These are phyloP conservation scores for Teleogryllus occipitalis DNA, from an alignment of 1,140 invertebrate genomes.

Conservation along the genomic window DNA sequence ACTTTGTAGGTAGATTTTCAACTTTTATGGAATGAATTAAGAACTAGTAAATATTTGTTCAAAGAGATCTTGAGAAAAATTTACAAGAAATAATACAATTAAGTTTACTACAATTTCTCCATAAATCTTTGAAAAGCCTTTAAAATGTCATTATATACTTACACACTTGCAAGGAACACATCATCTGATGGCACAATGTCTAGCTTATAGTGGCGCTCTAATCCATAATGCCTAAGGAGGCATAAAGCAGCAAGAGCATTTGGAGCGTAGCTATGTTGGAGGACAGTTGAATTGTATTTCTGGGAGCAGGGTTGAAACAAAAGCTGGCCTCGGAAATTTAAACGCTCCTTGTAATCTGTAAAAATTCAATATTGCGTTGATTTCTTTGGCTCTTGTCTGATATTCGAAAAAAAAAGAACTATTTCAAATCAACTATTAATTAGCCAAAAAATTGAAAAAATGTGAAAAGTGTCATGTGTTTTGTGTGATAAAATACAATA, in stretches of 20 bases:
- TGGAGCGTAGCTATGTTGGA: constrained; percentile 44
- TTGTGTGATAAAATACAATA: too few species aligned
- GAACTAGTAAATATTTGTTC: too few species aligned
- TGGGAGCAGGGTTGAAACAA: constrained; percentile 37
- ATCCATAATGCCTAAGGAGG: constrained; percentile 51
- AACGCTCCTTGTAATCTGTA: constrained; percentile 53
- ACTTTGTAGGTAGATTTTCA: too few species aligned
- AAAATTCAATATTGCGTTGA: neutral
- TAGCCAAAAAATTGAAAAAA: too few species aligned
- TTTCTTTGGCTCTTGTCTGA: too few species aligned
- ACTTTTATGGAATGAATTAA: too few species aligned
- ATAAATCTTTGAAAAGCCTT: neutral
- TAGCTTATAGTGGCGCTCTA: constrained; percentile 53
- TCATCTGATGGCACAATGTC: constrained; percentile 51
- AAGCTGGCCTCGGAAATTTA: constrained; percentile 54
- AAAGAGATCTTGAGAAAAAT: too few species aligned
- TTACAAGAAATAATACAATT: too few species aligned
- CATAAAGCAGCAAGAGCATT: constrained; percentile 54
- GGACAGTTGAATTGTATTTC: neutral
- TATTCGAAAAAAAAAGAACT: too few species aligned
- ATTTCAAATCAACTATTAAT: too few species aligned
- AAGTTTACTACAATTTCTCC: too few species aligned
- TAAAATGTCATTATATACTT: constrained; percentile 25
- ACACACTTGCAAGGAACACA: constrained; percentile 41
- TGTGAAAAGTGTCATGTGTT: too few species aligned